A percentile compares a stretch with the other conserved stretches of the same genome.
phyloP scores from a whole-genome alignment of 2,113 vertebrate species.

The Malurus alboscapulatus region DNA sequence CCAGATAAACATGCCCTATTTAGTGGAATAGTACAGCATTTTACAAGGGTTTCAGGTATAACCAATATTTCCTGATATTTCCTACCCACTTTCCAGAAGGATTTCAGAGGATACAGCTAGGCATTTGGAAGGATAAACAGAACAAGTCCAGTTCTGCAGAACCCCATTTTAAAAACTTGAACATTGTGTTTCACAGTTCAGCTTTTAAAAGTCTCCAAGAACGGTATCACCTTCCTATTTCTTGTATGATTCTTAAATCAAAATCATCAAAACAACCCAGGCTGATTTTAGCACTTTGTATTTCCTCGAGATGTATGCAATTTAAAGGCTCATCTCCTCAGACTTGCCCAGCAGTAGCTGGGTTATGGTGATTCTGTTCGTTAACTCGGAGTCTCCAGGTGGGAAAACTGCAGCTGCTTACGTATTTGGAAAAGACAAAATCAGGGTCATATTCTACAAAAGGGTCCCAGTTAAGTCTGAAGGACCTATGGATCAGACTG shows the following conservation, averaged over 20 bases:
- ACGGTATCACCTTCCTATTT: neutral
- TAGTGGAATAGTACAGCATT: neutral
- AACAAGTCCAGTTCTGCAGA: neutral
- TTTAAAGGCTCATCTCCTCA: neutral
- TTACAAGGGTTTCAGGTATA: neutral
- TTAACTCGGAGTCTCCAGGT: neutral
- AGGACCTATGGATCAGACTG: neutral
- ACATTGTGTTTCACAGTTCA: neutral
- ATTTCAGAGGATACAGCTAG: neutral
- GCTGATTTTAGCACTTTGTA: neutral
- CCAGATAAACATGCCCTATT: neutral
- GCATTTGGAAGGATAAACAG: neutral
- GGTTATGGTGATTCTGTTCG: neutral
- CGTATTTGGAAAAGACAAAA: neutral
- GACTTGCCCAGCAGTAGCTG: neutral
- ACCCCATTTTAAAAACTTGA: neutral
- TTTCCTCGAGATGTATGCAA: neutral
- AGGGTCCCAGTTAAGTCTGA: neutral
- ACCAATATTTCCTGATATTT: neutral
- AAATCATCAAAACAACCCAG: neutral
- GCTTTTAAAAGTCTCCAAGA: neutral
- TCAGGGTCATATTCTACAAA: neutral
- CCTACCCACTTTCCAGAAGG: neutral
- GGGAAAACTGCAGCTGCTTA: neutral
- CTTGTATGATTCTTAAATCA: neutral